Evolutionary conservation across 1,140 invertebrate genomes (phyloP).

Genomic region (Mylabris phalerata): DNA sequence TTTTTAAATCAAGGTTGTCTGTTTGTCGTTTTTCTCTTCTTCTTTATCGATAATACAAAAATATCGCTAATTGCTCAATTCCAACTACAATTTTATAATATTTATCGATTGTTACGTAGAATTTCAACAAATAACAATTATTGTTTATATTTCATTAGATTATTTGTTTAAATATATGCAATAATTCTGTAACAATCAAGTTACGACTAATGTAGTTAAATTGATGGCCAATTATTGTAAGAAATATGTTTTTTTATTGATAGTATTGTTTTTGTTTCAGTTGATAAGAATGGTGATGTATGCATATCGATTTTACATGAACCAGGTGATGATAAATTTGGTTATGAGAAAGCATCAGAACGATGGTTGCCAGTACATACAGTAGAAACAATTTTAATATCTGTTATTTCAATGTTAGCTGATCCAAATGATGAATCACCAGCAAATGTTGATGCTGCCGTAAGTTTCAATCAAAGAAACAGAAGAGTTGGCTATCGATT

Average conservation of each 20-base stretch:
- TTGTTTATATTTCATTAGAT: too few relatives aligned
- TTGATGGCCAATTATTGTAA: background rate
- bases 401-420: constrained; percentile 98
- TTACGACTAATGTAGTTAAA: too few relatives aligned
- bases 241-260: too few relatives aligned
- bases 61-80: too few relatives aligned
- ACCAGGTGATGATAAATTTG: constrained; percentile 99
- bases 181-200: too few relatives aligned
- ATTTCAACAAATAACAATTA: too few relatives aligned
- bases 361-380: constrained; percentile 99
- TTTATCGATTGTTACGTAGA: too few relatives aligned
- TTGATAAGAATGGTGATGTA: constrained; percentile 98
- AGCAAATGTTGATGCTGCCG: constrained; percentile 99
- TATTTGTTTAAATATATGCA: too few relatives aligned
- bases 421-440: constrained; percentile 99
- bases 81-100: too few relatives aligned
- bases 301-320: constrained; percentile 99
- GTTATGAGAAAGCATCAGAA: constrained; percentile 98
- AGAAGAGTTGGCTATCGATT: background rate
- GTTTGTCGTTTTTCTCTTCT: too few relatives aligned
- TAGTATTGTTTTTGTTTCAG: constrained; percentile 48
- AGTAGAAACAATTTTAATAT: constrained; percentile 98
- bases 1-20: too few relatives aligned
- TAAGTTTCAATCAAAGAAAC: constrained; percentile 51
- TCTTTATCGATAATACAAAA: too few relatives aligned